Evolutionary conservation across 1,140 invertebrate genomes (phyloP).

Genomic region (Helicoverpa zea): DNA sequence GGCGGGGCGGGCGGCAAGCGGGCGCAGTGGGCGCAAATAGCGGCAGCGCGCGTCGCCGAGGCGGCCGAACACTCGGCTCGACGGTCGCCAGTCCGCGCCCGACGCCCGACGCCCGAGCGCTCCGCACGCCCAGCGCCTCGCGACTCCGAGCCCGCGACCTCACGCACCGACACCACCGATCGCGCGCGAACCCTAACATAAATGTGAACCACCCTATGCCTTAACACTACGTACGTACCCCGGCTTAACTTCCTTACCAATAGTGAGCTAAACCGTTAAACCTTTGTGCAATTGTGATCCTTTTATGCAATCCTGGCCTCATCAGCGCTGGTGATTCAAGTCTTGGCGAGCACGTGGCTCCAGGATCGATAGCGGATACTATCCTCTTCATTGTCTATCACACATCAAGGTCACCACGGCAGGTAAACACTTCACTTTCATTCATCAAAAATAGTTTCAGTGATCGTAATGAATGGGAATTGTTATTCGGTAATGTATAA

Average conservation of each 20-base stretch:
- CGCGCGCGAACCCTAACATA: conserved; percentile 59
- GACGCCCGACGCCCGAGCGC: conserved; percentile 8
- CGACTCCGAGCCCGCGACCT: conserved; percentile 22
- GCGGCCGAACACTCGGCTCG: conserved; percentile 65
- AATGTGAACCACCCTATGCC: neutral
- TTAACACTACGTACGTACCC: conserved; percentile 40
- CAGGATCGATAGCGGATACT: conserved; percentile 62
- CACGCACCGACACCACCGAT: conserved; percentile 48
- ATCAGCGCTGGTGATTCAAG: conserved; percentile 54
- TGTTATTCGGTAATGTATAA: conserved; percentile 4
- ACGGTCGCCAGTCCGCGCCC: conserved; percentile 51
- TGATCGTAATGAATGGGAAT: conserved; percentile 32
- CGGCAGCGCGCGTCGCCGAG: conserved; percentile 69
- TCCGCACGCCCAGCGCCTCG: conserved; percentile 12
- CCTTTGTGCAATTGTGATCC: conserved; percentile 60
- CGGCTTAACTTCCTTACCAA: neutral
- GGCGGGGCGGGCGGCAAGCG: conserved; percentile 72
- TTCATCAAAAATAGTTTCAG: conserved; percentile 61
- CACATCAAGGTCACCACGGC: conserved; percentile 72
- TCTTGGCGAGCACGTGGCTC: conserved; percentile 59
- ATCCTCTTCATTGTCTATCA: conserved; percentile 60
- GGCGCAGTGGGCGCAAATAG: conserved; percentile 79
- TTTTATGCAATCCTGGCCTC: conserved; percentile 52
- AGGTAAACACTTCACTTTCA: conserved; percentile 80
- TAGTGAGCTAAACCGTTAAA: conserved; percentile 17